phyloP scores from a whole-genome alignment of 2,113 vertebrate species.

The Columba livia region DNA sequence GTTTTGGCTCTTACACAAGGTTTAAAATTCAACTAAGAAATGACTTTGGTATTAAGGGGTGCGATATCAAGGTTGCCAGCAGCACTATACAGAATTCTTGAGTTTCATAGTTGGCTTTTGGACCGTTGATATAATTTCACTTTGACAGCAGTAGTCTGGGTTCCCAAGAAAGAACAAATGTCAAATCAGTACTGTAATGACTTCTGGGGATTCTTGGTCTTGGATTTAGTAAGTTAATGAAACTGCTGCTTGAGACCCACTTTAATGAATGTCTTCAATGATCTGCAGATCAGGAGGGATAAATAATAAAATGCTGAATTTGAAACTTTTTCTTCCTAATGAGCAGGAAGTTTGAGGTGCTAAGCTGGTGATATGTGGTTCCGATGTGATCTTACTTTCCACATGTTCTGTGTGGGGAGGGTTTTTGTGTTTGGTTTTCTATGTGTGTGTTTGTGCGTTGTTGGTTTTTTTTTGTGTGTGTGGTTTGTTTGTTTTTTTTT shows the following conservation, averaged over 20 bases:
- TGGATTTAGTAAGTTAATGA: constrained; percentile 36
- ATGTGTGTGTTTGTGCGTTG: background rate
- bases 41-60: background rate
- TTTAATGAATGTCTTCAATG: constrained; percentile 6
- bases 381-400: constrained; percentile 20
- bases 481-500: background rate
- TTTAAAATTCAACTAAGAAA: background rate
- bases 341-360: constrained; percentile 20
- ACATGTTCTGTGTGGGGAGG: background rate
- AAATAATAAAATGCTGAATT: constrained; percentile 28
- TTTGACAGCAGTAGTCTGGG: background rate
- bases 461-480: no score
- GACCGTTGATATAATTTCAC: background rate
- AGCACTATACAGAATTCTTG: background rate
- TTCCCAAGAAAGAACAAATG: background rate
- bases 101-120: background rate
- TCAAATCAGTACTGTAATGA: background rate
- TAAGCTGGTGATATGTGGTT: constrained; percentile 6
- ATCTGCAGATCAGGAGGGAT: constrained; percentile 7
- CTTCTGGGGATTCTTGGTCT: constrained; percentile 18
- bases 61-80: background rate
- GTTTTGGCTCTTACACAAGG: background rate
- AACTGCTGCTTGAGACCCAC: background rate
- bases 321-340: background rate
- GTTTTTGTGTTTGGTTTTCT: background rate